These are phyloP conservation scores for Nycticebus coucang DNA, from an alignment of 2,113 vertebrate species.

Conservation along the genomic window DNA sequence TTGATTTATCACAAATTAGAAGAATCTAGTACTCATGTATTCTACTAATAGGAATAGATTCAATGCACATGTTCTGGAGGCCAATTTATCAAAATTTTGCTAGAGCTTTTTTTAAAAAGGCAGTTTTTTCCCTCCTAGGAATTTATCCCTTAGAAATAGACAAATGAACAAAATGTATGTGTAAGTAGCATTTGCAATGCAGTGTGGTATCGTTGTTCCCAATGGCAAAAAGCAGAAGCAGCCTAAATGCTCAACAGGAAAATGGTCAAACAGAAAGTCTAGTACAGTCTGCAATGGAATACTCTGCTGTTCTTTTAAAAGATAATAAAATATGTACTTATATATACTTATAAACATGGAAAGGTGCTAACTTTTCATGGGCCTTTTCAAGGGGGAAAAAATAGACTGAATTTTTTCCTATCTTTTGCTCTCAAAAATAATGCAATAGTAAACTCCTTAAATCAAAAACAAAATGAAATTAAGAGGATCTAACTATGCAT, in stretches of 20 bases:
- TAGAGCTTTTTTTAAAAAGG: background rate
- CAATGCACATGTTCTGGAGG: background rate
- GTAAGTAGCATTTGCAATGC: background rate
- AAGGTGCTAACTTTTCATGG: background rate
- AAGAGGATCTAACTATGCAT: background rate
- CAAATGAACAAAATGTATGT: background rate
- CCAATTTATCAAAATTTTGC: background rate
- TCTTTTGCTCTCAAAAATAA: background rate
- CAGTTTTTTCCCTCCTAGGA: background rate
- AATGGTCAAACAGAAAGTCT: background rate
- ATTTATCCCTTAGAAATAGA: background rate
- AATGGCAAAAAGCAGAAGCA: background rate
- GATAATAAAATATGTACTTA: background rate
- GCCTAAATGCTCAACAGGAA: background rate
- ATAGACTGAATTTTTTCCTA: background rate
- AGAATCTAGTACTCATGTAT: background rate
- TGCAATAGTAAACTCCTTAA: background rate
- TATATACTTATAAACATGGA: background rate
- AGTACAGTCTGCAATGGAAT: background rate
- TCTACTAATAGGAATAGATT: background rate
- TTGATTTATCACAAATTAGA: background rate
- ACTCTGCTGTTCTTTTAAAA: background rate
- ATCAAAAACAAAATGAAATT: background rate
- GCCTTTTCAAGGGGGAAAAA: background rate
- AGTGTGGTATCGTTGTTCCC: background rate